Base-by-base conservation (phyloP, 2,113 vertebrate genomes). In the Onychostruthus taczanowskii region DNA sequence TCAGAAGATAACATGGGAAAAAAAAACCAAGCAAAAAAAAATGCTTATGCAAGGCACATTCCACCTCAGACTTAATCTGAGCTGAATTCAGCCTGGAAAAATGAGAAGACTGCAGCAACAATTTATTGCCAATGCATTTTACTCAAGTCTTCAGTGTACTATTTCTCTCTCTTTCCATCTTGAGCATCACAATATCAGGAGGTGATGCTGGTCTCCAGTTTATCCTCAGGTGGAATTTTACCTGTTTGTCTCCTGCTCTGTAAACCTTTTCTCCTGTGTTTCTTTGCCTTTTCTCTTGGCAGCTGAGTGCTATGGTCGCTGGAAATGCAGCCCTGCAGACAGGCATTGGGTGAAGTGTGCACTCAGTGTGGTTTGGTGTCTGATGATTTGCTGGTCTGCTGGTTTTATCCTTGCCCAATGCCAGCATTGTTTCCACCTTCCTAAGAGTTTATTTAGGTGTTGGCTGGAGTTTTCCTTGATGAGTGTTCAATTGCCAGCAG, bases 401-500 rank as follows among this genome's bases (percentile, higher is more conserved):
- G 41, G 20, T 72, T 61, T 81, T 39, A 28, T 87, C 43, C 31
- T 59, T 77, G 35, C 16, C 44, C 12, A 5, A 6, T 39, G 21
- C 39, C 43, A 78, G 50, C 50, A 66, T 50, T 6, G 2, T 70
- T 59, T 13, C 37, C 14, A 64, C 23, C 11, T 17, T 16, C 23
- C 64, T 84, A 49, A 55, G 12, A 31, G 66, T 91, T 81, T 52
- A n/a, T 67, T 70, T 52, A 76, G 55, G 44, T 70, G 19, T 23
- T 78, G 17, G 14, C 44, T 84, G 44, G 69, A 75, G 73, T 30
- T 80, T 94, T 87, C 35, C 56, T 83, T 74, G 27, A 19, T 67
- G 76, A 77, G 31, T 96, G 75, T 75, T 61, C 44, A 59, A 0
- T 80, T 94, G 56, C 17, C 73, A 91, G 82, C 92, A 83, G 59